Conservation (phyloP, 2,888 invertebrate species). For the Leptarthrus brevirostris region DNA sequence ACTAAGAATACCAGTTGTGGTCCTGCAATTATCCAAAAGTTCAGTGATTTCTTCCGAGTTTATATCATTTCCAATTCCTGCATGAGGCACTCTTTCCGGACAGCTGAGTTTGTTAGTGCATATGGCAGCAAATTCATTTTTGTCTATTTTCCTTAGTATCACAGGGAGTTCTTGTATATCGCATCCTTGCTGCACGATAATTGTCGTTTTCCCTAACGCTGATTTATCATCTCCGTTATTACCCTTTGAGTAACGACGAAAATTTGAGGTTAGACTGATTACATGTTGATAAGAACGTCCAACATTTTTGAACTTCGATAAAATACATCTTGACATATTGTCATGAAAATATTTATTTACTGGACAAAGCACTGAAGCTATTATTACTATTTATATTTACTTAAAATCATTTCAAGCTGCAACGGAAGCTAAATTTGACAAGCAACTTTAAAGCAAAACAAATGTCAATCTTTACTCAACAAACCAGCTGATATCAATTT, state of each 20-base stretch:
- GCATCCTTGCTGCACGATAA: conserved; percentile 76
- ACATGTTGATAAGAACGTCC: not conserved
- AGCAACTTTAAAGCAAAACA: too few species aligned
- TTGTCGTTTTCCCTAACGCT: conserved; percentile 65
- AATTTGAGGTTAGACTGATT: conserved; percentile 15
- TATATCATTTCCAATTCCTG: conserved; percentile 55
- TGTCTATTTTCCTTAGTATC: conserved; percentile 70
- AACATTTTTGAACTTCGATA: conserved; percentile 30
- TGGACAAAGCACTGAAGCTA: too few species aligned
- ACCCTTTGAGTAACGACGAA: not conserved
- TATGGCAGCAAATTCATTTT: conserved; percentile 65
- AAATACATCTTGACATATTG: conserved; percentile 48
- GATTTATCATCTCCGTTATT: not conserved
- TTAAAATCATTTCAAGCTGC: too few species aligned
- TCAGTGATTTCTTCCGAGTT: conserved; percentile 53
- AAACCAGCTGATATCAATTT: too few species aligned
- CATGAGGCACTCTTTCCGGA: not conserved
- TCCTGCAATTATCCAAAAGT: conserved; percentile 60
- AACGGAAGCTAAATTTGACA: too few species aligned
- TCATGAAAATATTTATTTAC: too few species aligned
- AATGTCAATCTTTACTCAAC: too few species aligned
- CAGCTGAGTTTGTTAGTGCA: conserved; percentile 50
- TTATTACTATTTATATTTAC: too few species aligned
- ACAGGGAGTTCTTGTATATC: conserved; percentile 77
- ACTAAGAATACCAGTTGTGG: conserved; percentile 63